Conservation (phyloP, 1,140 invertebrate species). For the Drosophila trapezifrons region DNA sequence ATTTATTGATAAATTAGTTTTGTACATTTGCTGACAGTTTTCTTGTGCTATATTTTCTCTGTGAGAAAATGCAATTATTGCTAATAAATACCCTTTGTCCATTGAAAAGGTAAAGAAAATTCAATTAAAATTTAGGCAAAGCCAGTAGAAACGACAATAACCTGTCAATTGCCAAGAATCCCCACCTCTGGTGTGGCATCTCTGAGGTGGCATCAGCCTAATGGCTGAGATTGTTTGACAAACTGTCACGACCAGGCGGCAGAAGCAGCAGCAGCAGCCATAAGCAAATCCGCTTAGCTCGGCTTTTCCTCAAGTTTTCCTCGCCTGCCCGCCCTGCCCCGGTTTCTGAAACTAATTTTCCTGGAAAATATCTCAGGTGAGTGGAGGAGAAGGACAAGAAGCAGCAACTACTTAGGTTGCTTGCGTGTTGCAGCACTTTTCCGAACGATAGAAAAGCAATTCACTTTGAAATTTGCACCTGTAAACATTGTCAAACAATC, state of each 20-base stretch:
- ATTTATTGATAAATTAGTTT: constrained; percentile 80
- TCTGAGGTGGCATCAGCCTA: constrained; percentile 43
- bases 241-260: constrained; percentile 65
- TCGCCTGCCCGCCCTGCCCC: neutral
- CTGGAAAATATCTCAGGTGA: constrained; percentile 35
- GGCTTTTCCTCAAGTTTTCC: constrained; percentile 56
- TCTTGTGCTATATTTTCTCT: constrained; percentile 24
- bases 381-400: neutral
- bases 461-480: constrained; percentile 83
- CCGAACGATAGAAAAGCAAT: constrained; percentile 81
- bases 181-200: constrained; percentile 9
- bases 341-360: constrained; percentile 60
- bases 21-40: constrained; percentile 75
- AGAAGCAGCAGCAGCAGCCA: constrained; percentile 41
- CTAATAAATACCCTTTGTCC: constrained; percentile 73
- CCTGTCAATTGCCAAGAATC: constrained; percentile 61
- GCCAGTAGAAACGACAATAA: constrained; percentile 32
- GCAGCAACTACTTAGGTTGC: constrained; percentile 55
- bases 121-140: constrained; percentile 76
- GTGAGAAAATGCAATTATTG: constrained; percentile 77
- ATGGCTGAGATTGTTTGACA: constrained; percentile 67
- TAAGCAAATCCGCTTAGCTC: constrained; percentile 80
- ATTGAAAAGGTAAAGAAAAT: constrained; percentile 49
- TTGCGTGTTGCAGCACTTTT: constrained; percentile 79
- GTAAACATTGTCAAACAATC: constrained; percentile 80